Evolutionary conservation across 64 coral and sea anemone species (phyloP).

Genomic region (Montipora cactus): DNA sequence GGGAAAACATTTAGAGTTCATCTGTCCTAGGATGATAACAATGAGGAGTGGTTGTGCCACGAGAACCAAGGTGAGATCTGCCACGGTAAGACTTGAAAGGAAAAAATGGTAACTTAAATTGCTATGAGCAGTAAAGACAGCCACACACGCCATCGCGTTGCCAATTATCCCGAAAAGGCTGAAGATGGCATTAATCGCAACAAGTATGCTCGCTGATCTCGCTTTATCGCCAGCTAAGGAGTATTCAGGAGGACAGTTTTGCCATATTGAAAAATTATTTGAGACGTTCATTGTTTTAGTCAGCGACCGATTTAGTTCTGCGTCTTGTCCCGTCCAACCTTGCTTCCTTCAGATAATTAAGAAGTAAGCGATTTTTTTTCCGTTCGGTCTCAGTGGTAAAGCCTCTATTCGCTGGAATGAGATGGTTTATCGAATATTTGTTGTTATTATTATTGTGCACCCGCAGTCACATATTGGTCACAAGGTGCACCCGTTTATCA

Average conservation of each 20-base stretch:
- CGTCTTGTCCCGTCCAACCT: no score
- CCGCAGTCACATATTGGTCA: no score
- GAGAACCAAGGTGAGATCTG: conserved; percentile 73
- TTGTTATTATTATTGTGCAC: no score
- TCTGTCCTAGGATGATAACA: conserved; percentile 53
- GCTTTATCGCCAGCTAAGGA: not conserved
- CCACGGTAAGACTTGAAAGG: conserved; percentile 77
- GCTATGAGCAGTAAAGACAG: conserved; percentile 65
- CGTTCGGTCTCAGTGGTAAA: no score
- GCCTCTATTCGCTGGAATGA: no score
- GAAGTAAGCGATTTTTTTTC: no score
- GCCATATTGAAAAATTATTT: not conserved
- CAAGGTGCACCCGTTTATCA: no score
- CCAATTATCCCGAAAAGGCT: conserved; percentile 74
- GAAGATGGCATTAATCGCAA: conserved; percentile 49
- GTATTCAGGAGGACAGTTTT: not conserved
- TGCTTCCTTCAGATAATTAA: no score
- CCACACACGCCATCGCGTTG: conserved; percentile 75
- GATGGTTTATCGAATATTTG: no score
- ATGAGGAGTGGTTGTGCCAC: conserved; percentile 80
- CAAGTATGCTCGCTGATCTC: conserved; percentile 1
- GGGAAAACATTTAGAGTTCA: conserved; percentile 22
- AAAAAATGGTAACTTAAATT: conserved; percentile 74
- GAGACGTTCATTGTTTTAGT: no score
- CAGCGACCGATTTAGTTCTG: no score